Evolutionary conservation across 2,797 vertebrate species (phyloP), one percentile per base, ranked within the genome.

Genomic region (Rhinophrynus dorsalis): DNA sequence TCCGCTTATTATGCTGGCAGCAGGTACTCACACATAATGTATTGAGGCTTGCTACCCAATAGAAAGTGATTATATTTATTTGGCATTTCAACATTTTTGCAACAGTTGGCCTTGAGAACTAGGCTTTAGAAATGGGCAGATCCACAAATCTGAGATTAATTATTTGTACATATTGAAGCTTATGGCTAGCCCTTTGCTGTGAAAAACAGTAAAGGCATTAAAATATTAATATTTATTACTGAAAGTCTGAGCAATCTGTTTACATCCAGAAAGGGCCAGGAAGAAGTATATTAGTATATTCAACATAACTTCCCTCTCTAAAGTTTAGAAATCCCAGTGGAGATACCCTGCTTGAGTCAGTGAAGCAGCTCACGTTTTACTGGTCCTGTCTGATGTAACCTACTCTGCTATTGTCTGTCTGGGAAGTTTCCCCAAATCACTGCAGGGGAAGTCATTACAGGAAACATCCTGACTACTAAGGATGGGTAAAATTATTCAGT

Each of bases 371-470:
- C 57, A 62, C 29, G 20, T 62, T 33, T 70, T 63, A 48, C 60
- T 50, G 52, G 51, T 21, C 32, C 10, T 26, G 37, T 18, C 13
- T 56, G 51, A 56, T 70, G 59, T 40, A 56, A 37, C 50, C 21
- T 55, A 38, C 52, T 21, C 8, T 38, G 38, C 40, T 23, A 64
- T 71, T 69, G 61, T 72, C 54, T 74, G 71, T 74, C 62, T 74
- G 47, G 57, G 67, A 79, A 76, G 77, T 83, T 82, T 82, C 77
- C 76, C 74, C 56, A 77, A 79, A 76, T 81, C 81, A 72, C 67
- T 74, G 26, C 65, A 66, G 76, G 76, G 74, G 80, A 86, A 83
- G 73, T 76, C 30, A 42, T 38, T 32, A 4, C 61, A 58, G 61
- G 52, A 72, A 58, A 17, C 27, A 2, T 58, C 68, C 59, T 57